Evolutionary conservation across 2,797 vertebrate species (phyloP).

Genomic region (Peromyscus melanophrys): DNA sequence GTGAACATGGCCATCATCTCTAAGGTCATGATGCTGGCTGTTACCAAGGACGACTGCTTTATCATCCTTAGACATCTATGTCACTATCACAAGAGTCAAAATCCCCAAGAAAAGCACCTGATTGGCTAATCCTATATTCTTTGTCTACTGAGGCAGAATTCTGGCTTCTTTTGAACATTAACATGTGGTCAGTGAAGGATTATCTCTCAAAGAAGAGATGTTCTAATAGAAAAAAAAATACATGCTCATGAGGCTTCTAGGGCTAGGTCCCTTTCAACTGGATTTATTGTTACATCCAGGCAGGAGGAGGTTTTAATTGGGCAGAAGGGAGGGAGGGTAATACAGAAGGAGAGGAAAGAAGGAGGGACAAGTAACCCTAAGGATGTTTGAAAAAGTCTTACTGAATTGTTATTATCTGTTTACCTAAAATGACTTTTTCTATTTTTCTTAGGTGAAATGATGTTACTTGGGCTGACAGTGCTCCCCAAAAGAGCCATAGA

Average conservation of each 20-base stretch:
- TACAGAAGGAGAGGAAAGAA: background rate
- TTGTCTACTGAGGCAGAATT: background rate
- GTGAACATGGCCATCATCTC: background rate
- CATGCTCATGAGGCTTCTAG: background rate
- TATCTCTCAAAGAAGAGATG: background rate
- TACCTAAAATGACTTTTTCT: background rate
- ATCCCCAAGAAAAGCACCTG: background rate
- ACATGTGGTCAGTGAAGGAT: background rate
- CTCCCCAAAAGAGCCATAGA: background rate
- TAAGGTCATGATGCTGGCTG: background rate
- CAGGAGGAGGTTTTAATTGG: background rate
- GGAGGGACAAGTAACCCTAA: background rate
- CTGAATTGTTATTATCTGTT: background rate
- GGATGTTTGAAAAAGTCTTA: background rate
- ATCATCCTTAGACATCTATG: background rate
- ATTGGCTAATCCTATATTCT: background rate
- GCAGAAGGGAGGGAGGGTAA: background rate
- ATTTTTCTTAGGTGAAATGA: background rate
- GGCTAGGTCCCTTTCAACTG: background rate
- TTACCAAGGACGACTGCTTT: background rate
- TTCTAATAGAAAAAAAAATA: background rate
- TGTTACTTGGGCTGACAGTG: background rate
- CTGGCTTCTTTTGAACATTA: slow-evolving; percentile 2
- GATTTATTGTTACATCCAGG: background rate
- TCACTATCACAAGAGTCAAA: background rate